Evolutionary conservation across 35 echinoderm and acorn worm species (phyloP), one percentile per base, ranked within the genome.

Genomic region (Diadema setosum): DNA sequence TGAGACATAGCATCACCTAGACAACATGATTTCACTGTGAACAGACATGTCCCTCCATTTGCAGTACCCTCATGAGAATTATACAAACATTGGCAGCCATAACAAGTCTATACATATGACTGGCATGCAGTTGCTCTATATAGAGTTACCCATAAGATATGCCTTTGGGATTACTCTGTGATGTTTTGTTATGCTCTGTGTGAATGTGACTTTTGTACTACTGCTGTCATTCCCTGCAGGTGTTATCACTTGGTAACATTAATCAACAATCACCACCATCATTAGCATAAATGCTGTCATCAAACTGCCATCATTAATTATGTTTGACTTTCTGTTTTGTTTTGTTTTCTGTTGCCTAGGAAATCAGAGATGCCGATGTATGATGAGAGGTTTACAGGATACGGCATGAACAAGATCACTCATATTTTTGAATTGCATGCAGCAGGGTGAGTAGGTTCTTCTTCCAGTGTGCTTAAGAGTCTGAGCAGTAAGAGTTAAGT

Each of bases 301-400:
- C n/a, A n/a, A n/a, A n/a, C n/a, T n/a, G n/a, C n/a, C n/a, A 52
- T 11, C 48, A 52, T 52, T 52, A 52, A 52, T 52, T 9, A 52
- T 52, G 48, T 11, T 11, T 52, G 48, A 11, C 9, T 52, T 52
- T 52, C n/a, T 52, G 9, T 26, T 26, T 70, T 81, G 20, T 59
- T 17, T 57, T 34, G n/a, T 16, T 44, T 65, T 83, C 5, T 33
- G 64, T 80, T 46, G 80, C 27, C 26, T 42, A 92, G 90, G 57
- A 92, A 92, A 42, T 81, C 83, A 20, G 75, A 48, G 31, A 42
- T 92, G 57, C 90, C 73, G 18, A 33, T 65, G 25, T 92, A 75
- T 92, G 90, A 92, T 87, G 90, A 92, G 60, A 86, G 82, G 26
- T 92, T 92, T 49, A 82, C 84, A 46, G 90, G 90, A 0, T 92